These are phyloP conservation scores for Hypolimnas misippus DNA, from an alignment of 2,888 invertebrate species.

Conservation along the genomic window DNA sequence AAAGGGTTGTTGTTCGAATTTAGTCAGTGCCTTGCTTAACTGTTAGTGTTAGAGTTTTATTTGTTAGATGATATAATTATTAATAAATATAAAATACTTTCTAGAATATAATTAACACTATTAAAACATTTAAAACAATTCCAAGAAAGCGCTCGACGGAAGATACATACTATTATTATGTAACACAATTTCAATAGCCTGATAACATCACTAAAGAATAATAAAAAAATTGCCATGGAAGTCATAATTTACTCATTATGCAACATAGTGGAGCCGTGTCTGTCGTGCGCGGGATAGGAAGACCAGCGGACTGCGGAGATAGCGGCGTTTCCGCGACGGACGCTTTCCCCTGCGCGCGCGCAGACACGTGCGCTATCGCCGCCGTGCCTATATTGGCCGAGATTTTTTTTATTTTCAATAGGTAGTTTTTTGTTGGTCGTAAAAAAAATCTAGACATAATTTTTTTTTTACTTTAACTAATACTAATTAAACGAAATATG, in stretches of 20 bases:
- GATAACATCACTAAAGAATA: background rate
- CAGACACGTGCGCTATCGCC: slow-evolving; percentile 12
- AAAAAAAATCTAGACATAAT: too few relatives aligned
- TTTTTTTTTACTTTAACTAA: too few relatives aligned
- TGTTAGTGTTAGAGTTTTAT: too few relatives aligned
- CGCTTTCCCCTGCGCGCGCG: slow-evolving; percentile 35
- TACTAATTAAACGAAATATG: too few relatives aligned
- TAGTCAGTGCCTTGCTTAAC: too few relatives aligned
- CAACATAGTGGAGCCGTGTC: background rate
- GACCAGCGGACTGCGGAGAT: slow-evolving; percentile 21
- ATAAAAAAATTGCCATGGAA: background rate
- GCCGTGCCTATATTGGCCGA: background rate
- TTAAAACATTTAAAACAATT: background rate
- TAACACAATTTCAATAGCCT: background rate
- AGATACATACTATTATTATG: background rate
- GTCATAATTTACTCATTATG: background rate
- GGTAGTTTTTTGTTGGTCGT: too few relatives aligned
- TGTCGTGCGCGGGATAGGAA: slow-evolving; percentile 18
- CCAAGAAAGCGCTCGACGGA: background rate
- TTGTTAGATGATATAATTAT: too few relatives aligned
- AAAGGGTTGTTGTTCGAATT: too few relatives aligned
- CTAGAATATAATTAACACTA: background rate
- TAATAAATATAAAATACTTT: background rate
- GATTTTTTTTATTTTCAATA: background rate
- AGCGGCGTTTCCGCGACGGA: slow-evolving; percentile 24